These are phyloP conservation scores for Euura lappo DNA, from an alignment of 1,140 invertebrate species.

Conservation along the genomic window DNA sequence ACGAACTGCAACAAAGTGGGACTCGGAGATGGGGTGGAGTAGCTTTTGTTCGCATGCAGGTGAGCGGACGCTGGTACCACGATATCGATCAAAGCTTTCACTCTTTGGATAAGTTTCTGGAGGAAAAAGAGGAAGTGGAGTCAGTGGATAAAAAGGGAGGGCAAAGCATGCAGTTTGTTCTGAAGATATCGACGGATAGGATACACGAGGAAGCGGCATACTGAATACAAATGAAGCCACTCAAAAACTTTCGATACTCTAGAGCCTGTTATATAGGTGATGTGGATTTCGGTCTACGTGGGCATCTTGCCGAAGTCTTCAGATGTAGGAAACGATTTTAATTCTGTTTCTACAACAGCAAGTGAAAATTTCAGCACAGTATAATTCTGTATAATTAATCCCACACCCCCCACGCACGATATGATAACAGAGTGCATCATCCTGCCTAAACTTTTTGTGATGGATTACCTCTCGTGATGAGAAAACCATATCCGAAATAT, in stretches of 20 bases:
- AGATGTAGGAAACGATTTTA: neutral
- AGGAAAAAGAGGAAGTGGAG: neutral
- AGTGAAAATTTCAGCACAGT: neutral
- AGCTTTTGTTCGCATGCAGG: too few species aligned
- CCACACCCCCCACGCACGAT: neutral
- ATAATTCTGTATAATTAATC: neutral
- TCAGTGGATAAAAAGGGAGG: neutral
- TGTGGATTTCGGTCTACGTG: neutral
- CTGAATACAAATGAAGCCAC: slow-evolving; percentile 32
- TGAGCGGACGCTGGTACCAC: too few species aligned
- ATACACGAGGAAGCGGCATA: slow-evolving; percentile 22
- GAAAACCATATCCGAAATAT: slow-evolving; percentile 3
- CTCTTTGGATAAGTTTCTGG: slow-evolving; percentile 12
- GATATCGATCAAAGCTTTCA: too few species aligned
- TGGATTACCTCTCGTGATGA: neutral
- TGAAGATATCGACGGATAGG: slow-evolving; percentile 29
- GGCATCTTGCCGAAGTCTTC: neutral
- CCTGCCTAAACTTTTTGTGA: neutral
- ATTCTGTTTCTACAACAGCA: neutral
- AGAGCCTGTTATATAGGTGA: neutral
- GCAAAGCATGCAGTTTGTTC: slow-evolving; percentile 30
- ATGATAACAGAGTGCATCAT: neutral
- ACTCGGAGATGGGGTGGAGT: too few species aligned
- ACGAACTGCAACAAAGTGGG: too few species aligned
- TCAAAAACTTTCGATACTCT: slow-evolving; percentile 28